A percentile compares a stretch with the other conserved stretches of the same genome.
These are phyloP conservation scores for Limenitis camilla DNA, from an alignment of 2,888 invertebrate species.

Conservation along the genomic window DNA sequence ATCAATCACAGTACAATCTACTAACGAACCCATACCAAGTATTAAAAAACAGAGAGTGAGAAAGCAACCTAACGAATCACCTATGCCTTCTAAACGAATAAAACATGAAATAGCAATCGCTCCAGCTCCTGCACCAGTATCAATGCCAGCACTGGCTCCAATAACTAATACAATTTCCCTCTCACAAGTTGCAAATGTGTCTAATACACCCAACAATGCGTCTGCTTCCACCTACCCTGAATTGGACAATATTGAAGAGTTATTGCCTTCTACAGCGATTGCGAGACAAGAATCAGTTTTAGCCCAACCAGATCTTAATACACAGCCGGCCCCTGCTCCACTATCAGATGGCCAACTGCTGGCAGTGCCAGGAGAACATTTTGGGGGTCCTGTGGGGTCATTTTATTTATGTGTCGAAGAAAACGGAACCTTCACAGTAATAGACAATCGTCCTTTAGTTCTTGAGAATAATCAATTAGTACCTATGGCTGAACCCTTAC, in stretches of 20 bases:
- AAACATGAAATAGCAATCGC: slow-evolving; percentile 52
- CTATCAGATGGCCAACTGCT: slow-evolving; percentile 78
- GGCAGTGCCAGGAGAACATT: slow-evolving; percentile 82
- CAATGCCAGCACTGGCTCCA: slow-evolving; percentile 40
- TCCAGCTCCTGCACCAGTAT: slow-evolving; percentile 33
- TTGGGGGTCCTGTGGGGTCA: slow-evolving; percentile 81
- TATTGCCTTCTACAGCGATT: slow-evolving; percentile 65
- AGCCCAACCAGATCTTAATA: slow-evolving; percentile 31
- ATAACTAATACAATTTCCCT: slow-evolving; percentile 33
- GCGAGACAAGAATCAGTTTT: slow-evolving; percentile 43
- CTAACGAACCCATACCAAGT: slow-evolving; percentile 36
- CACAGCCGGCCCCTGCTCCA: slow-evolving; percentile 35
- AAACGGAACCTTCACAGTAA: slow-evolving; percentile 79
- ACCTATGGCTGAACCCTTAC: slow-evolving; percentile 57
- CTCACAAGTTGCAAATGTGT: slow-evolving; percentile 34
- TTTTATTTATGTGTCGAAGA: slow-evolving; percentile 85
- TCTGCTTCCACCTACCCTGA: slow-evolving; percentile 41
- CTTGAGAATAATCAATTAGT: slow-evolving; percentile 63
- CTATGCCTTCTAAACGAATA: slow-evolving; percentile 45
- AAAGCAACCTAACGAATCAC: slow-evolving; percentile 42
- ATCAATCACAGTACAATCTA: slow-evolving; percentile 41
- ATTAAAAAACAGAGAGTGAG: slow-evolving; percentile 45
- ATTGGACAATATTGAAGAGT: slow-evolving; percentile 62
- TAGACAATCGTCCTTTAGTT: slow-evolving; percentile 81
- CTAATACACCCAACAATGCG: slow-evolving; percentile 36